A percentile compares a stretch with the other conserved stretches of the same genome.
Conservation (phyloP, 2,888 invertebrate species). For the Drosophila emarginata region DNA sequence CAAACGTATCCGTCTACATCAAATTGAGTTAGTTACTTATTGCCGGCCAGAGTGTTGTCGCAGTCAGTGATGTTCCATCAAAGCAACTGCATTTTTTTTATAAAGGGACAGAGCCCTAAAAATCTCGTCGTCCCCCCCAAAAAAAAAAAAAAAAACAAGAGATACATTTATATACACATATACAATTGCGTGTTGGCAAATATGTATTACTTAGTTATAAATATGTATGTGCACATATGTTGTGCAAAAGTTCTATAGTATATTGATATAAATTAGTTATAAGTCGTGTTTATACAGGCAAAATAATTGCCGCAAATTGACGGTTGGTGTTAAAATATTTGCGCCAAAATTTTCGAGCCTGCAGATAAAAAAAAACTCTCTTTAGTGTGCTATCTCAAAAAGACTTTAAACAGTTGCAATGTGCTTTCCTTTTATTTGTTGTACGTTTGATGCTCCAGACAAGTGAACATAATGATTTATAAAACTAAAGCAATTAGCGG, state of each 20-base stretch:
- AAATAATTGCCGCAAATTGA: constrained; percentile 26
- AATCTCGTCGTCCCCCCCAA: constrained; percentile 3
- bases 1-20: constrained; percentile 48
- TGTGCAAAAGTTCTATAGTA: constrained; percentile 30
- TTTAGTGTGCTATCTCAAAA: constrained; percentile 69
- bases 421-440: constrained; percentile 45
- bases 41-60: constrained; percentile 30
- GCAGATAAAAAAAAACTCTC: constrained; percentile 31
- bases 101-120: constrained; percentile 21
- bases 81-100: constrained; percentile 47
- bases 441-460: constrained; percentile 46
- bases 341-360: constrained; percentile 26
- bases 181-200: constrained; percentile 34
- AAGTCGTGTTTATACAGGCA: constrained; percentile 25
- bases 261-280: constrained; percentile 34
- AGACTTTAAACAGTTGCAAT: constrained; percentile 67
- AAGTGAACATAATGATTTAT: constrained; percentile 43
- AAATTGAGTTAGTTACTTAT: constrained; percentile 40
- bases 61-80: constrained; percentile 13
- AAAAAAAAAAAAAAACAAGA: background rate
- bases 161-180: constrained; percentile 45
- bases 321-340: constrained; percentile 22
- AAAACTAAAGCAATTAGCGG: constrained; percentile 71
- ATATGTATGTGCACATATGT: constrained; percentile 30
- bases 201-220: constrained; percentile 17